Percentiles rank a stretch among this genome's conserved stretches.
Evolutionary conservation across 2,888 invertebrate genomes (phyloP).

Genomic region (Monochamus alternatus): DNA sequence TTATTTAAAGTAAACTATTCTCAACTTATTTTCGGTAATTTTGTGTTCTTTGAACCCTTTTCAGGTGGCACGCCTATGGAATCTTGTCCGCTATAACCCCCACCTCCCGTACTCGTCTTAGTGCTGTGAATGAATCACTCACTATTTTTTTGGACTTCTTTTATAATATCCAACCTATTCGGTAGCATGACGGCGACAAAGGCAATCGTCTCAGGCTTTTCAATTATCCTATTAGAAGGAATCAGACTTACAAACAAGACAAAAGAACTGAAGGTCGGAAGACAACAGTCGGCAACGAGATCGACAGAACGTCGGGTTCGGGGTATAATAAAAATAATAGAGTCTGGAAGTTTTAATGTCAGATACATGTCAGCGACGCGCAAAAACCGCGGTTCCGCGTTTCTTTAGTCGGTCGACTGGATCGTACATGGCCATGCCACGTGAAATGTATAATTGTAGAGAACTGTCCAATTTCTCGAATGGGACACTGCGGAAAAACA

Average conservation of each 20-base stretch:
- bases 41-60: too few species aligned
- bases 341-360: slow-evolving; percentile 12
- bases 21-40: too few species aligned
- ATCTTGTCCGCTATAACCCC: too few species aligned
- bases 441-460: not conserved
- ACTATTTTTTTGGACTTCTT: too few species aligned
- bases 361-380: not conserved
- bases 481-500: not conserved
- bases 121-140: too few species aligned
- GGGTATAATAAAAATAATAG: not conserved
- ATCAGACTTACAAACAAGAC: not conserved
- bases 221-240: slow-evolving; percentile 2
- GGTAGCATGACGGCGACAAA: not conserved
- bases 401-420: not conserved
- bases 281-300: not conserved
- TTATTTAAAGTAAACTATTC: too few species aligned
- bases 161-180: not conserved
- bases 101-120: too few species aligned
- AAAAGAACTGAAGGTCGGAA: not conserved
- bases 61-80: too few species aligned
- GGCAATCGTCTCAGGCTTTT: not conserved
- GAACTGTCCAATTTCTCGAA: not conserved
- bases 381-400: slow-evolving; percentile 4
- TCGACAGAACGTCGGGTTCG: not conserved
- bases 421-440: not conserved